Conservation (phyloP, 2,888 invertebrate genomes). For the Heliconius erato region DNA sequence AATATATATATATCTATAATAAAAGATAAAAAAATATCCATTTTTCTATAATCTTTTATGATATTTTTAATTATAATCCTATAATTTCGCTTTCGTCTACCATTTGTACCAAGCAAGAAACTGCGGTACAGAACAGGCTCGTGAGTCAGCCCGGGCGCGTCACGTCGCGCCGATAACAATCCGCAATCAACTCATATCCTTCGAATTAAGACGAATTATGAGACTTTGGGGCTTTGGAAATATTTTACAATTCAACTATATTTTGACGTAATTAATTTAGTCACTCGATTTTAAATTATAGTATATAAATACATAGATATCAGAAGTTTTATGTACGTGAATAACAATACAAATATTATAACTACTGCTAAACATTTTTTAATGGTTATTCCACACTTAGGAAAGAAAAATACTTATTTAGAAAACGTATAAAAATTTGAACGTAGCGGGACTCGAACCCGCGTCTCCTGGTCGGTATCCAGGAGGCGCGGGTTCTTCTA, state of each 20-base stretch:
- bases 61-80: neutral
- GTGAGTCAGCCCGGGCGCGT: slow-evolving; percentile 72
- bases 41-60: too few relatives aligned
- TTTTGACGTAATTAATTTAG: slow-evolving; percentile 6
- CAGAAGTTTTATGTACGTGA: neutral
- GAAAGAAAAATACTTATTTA: too few relatives aligned
- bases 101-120: slow-evolving; percentile 61
- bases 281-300: neutral
- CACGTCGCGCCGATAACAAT: slow-evolving; percentile 58
- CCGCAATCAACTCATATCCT: slow-evolving; percentile 49
- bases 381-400: too few relatives aligned
- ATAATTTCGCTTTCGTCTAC: slow-evolving; percentile 54
- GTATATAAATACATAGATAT: neutral
- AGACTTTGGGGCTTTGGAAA: slow-evolving; percentile 2
- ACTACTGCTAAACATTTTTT: too few relatives aligned
- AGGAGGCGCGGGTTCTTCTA: too few relatives aligned
- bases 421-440: too few relatives aligned
- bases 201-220: slow-evolving; percentile 34
- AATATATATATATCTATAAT: too few relatives aligned
- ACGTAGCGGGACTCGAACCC: too few relatives aligned
- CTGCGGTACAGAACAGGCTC: slow-evolving; percentile 78
- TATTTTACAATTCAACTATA: neutral
- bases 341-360: neutral
- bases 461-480: too few relatives aligned
- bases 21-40: too few relatives aligned